A percentile compares a stretch with the other conserved stretches of the same genome.
These are phyloP conservation scores for Phrynocephalus guinanensis DNA, from an alignment of 2,797 vertebrate species.

Conservation along the genomic window DNA sequence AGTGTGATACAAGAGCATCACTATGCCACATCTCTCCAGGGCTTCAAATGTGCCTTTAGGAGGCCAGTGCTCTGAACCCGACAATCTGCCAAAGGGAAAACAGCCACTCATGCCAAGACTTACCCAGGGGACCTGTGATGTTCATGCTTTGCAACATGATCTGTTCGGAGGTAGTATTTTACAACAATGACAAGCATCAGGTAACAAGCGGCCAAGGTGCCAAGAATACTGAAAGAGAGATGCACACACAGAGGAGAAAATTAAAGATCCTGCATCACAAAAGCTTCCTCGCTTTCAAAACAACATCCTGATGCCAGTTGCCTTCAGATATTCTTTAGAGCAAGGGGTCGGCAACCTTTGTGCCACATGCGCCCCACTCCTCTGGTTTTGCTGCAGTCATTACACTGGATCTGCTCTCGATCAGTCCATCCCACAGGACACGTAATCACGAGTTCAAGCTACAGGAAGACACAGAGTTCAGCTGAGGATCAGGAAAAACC, in stretches of 20 bases:
- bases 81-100: not conserved
- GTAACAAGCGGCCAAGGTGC: constrained; percentile 91
- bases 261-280: not conserved
- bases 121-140: constrained; percentile 78
- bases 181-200: constrained; percentile 86
- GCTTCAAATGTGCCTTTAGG: too few species aligned
- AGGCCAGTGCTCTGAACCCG: not conserved
- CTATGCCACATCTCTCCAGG: too few species aligned
- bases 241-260: not conserved
- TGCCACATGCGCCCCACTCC: too few species aligned
- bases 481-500: too few species aligned
- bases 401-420: too few species aligned
- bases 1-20: not conserved
- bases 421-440: too few species aligned
- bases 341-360: too few species aligned
- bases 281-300: not conserved
- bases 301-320: not conserved
- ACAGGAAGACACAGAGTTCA: too few species aligned
- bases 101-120: constrained; percentile 41
- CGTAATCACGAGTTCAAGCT: too few species aligned
- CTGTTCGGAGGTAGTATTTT: constrained; percentile 83
- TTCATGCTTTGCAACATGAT: constrained; percentile 58
- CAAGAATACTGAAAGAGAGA: constrained; percentile 82
- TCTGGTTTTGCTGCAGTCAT: too few species aligned
- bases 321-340: not conserved